Conservation (phyloP, 1,140 invertebrate species). For the Aradophagus sp. region DNA sequence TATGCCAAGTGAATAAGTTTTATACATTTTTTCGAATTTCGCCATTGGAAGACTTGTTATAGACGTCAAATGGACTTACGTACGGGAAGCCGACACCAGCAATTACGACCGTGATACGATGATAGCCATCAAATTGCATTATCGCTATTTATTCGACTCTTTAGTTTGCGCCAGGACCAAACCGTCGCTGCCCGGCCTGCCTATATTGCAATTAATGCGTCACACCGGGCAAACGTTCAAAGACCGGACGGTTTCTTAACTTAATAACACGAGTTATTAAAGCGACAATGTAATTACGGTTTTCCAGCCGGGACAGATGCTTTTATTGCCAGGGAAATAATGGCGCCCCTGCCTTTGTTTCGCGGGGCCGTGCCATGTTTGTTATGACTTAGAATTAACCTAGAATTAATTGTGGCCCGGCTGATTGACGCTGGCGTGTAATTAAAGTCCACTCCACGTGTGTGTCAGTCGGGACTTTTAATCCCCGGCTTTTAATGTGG, state of each 20-base stretch:
- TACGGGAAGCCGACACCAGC: slow-evolving; percentile 3
- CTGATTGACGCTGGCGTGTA: slow-evolving; percentile 5
- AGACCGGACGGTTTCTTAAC: too few species aligned
- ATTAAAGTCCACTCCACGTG: slow-evolving; percentile 7
- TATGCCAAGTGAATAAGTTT: too few species aligned
- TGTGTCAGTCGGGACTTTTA: too few species aligned
- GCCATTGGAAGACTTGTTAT: too few species aligned
- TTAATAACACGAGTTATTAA: slow-evolving; percentile 25
- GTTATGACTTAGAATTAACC: slow-evolving; percentile 19
- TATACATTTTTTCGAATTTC: too few species aligned
- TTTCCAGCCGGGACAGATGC: slow-evolving; percentile 2
- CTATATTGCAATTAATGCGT: slow-evolving; percentile 29
- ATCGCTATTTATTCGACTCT: slow-evolving; percentile 7
- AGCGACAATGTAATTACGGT: slow-evolving; percentile 43
- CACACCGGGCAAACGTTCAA: slow-evolving; percentile 8
- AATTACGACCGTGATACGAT: slow-evolving; percentile 7
- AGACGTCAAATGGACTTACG: too few species aligned
- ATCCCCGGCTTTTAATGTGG: too few species aligned
- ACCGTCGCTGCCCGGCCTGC: not conserved
- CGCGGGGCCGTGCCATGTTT: slow-evolving; percentile 7
- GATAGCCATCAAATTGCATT: slow-evolving; percentile 24
- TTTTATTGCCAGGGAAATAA: slow-evolving; percentile 15
- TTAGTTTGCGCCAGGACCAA: not conserved
- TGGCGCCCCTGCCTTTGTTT: too few species aligned
- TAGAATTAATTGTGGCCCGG: too few species aligned